Evolutionary conservation across 2,888 invertebrate species (phyloP).

Genomic region (Agrotis segetum): DNA sequence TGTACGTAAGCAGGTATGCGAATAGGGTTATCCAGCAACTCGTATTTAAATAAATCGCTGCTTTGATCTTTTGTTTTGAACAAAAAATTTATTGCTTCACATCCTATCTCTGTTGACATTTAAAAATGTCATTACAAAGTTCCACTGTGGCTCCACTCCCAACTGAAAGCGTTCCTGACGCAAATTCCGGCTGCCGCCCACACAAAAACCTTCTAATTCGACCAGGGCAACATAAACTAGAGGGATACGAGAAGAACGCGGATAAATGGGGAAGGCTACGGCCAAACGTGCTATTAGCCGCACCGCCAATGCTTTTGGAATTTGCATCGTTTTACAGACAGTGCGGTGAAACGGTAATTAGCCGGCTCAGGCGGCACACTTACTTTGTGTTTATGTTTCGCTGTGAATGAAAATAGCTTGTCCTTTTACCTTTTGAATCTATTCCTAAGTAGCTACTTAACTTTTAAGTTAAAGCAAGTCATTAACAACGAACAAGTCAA

Average conservation of each 20-base stretch:
- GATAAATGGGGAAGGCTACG: constrained; percentile 71
- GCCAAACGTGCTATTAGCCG: constrained; percentile 79
- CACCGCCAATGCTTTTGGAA: constrained; percentile 79
- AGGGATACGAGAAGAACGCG: constrained; percentile 70
- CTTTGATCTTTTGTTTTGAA: constrained; percentile 25
- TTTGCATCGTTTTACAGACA: constrained; percentile 77
- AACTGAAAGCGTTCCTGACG: constrained; percentile 37
- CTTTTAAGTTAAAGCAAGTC: constrained; percentile 48
- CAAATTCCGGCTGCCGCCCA: constrained; percentile 69
- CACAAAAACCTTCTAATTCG: constrained; percentile 72
- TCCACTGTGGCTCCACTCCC: constrained; percentile 30
- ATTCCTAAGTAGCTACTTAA: constrained; percentile 26
- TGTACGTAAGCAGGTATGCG: background rate
- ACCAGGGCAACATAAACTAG: constrained; percentile 78
- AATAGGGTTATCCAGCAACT: background rate
- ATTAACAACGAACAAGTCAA: constrained; percentile 51
- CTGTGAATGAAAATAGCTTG: constrained; percentile 71
- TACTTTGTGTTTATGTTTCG: constrained; percentile 81
- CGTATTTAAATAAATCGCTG: background rate
- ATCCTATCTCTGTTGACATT: constrained; percentile 41
- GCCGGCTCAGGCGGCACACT: constrained; percentile 72
- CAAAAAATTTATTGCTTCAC: constrained; percentile 37
- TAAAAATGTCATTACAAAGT: constrained; percentile 53
- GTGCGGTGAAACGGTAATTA: constrained; percentile 78
- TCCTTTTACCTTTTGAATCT: constrained; percentile 60